These are phyloP conservation scores for Meloidogyne hapla DNA, from an alignment of 1,140 invertebrate genomes.

Conservation along the genomic window DNA sequence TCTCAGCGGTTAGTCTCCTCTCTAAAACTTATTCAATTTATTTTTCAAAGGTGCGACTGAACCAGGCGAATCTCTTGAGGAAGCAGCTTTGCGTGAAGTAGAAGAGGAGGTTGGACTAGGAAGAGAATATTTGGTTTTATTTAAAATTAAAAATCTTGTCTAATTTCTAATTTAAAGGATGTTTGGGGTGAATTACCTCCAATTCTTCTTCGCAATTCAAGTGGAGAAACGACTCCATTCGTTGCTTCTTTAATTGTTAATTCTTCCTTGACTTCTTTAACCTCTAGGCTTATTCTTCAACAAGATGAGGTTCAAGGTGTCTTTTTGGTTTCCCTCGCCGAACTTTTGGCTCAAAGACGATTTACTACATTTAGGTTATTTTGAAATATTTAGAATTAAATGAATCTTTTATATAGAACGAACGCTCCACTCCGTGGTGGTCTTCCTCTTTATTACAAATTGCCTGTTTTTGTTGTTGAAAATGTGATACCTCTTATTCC, in stretches of 20 bases:
- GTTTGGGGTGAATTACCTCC: conserved; percentile 16
- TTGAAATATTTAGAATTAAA: neutral
- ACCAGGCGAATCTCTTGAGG: neutral
- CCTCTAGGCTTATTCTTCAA: neutral
- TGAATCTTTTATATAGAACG: neutral
- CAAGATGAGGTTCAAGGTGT: conserved; percentile 12
- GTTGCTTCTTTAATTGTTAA: neutral
- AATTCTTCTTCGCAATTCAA: neutral
- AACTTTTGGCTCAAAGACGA: conserved; percentile 2
- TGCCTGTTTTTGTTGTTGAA: conserved; percentile 13
- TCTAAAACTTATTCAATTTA: neutral
- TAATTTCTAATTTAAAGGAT: conserved; percentile 2
- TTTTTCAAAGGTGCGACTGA: neutral
- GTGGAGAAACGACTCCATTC: conserved; percentile 9
- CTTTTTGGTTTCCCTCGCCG: conserved; percentile 9
- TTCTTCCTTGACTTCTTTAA: neutral
- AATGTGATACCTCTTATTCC: conserved; percentile 1
- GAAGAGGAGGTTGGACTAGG: conserved; percentile 25
- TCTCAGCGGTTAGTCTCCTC: too few species aligned
- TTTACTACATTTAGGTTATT: conserved; percentile 17
- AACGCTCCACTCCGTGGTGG: neutral
- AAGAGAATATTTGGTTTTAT: neutral
- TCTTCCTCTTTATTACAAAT: conserved; percentile 13
- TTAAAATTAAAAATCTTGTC: neutral
- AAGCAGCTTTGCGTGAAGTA: conserved; percentile 12